phyloP scores from a whole-genome alignment of 2,888 invertebrate species.

The Latheticus oryzae region DNA sequence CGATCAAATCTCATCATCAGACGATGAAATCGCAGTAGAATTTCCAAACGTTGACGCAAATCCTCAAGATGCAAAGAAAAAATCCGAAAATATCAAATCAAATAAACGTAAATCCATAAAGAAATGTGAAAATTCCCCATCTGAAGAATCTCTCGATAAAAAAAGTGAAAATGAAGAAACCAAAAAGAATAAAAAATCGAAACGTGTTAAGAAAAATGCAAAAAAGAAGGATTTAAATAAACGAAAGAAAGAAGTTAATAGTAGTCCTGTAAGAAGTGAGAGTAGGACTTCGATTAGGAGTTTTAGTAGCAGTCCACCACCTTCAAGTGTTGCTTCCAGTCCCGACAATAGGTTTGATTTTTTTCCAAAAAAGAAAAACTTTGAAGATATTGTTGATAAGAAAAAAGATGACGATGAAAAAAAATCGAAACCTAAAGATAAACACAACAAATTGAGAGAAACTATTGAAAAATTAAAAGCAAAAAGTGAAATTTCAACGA shows the following conservation, averaged over 20 bases:
- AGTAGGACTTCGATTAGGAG: slow-evolving; percentile 55
- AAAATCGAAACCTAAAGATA: slow-evolving; percentile 60
- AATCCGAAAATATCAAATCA: slow-evolving; percentile 43
- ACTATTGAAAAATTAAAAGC: slow-evolving; percentile 76
- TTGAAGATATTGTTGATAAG: slow-evolving; percentile 27
- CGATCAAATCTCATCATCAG: slow-evolving; percentile 83
- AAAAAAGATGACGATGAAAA: slow-evolving; percentile 44
- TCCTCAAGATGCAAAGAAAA: slow-evolving; percentile 44
- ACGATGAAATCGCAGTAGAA: slow-evolving; percentile 80
- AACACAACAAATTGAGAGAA: slow-evolving; percentile 63
- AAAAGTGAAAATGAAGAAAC: slow-evolving; percentile 31
- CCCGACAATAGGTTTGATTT: slow-evolving; percentile 56
- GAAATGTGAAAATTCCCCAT: slow-evolving; percentile 57
- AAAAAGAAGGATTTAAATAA: slow-evolving; percentile 43
- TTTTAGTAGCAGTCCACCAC: slow-evolving; percentile 60
- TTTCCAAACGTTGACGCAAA: slow-evolving; percentile 68
- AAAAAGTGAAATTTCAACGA: slow-evolving; percentile 71
- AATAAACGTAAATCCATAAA: slow-evolving; percentile 59
- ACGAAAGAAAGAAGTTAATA: slow-evolving; percentile 48
- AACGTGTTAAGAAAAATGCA: slow-evolving; percentile 47
- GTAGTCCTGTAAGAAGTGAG: slow-evolving; percentile 49
- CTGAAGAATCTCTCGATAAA: slow-evolving; percentile 51
- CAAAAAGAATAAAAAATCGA: slow-evolving; percentile 35
- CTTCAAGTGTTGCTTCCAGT: slow-evolving; percentile 60
- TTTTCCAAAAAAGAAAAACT: slow-evolving; percentile 49